Base-by-base conservation (phyloP, 2,797 vertebrate genomes). In the Champsocephalus gunnari region DNA sequence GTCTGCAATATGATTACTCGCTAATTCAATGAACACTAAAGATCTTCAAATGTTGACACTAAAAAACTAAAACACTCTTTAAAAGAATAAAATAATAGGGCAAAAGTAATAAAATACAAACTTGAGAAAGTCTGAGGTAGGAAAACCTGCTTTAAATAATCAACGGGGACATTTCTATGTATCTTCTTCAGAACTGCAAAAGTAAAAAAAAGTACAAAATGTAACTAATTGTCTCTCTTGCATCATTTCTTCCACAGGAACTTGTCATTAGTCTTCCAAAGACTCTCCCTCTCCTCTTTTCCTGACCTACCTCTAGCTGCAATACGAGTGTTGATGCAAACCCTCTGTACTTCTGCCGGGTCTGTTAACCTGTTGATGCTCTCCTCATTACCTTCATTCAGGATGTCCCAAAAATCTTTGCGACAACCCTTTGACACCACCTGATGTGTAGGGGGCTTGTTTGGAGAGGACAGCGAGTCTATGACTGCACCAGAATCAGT, bases 351-450 rank as follows among this genome's bases (percentile, higher is more conserved):
- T 62, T 95, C 95, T 19, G 96, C 91, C 61, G 93, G 68, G 79
- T 99, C 96, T 0, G 96, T 98, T 56, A 99, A 93, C 75, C 94
- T 96, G 86, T 94, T 95, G 43, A 98, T 95, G 71, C 93, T 94
- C 73, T 98, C 97, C 59, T 97, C 96, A 13, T 96, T 96, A 45
- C 96, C 96, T 64, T 99, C 97, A 74, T 93, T 95, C 77, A 99
- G 85, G 79, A 99, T 96, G 90, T 99, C 98, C 98, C 98, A 99
- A 91, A 99, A 96, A 90, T 98, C 97, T 92, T 96, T 99, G 67
- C 93, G 80, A 75, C 79, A 90, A 32, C 66, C 90, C 77, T 94
- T 96, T 38, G 92, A 75, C 83, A 93, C 95, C 83, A 21, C 55
- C 43, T 55, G 69, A 10, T 21, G 79, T 21, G 55, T 6, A 1